These are phyloP conservation scores for Pristiophorus japonicus DNA, from an alignment of 2,113 vertebrate species.

Conservation along the genomic window DNA sequence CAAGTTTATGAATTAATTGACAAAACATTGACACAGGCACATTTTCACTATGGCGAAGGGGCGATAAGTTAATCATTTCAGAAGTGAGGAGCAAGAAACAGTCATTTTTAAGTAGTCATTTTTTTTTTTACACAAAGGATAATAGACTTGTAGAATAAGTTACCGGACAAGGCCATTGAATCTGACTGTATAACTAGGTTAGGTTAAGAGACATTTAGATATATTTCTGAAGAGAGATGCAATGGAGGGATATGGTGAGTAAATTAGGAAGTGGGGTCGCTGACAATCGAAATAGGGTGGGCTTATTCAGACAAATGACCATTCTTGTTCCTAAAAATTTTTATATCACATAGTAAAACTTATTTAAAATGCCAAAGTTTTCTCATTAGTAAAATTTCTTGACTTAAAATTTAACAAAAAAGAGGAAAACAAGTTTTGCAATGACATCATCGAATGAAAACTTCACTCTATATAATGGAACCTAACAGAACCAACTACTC, in stretches of 20 bases:
- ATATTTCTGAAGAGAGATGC: neutral
- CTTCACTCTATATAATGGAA: neutral
- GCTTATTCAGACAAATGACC: neutral
- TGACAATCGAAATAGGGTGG: neutral
- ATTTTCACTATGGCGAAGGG: neutral
- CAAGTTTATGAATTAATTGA: neutral
- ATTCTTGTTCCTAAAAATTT: neutral
- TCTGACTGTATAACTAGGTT: neutral
- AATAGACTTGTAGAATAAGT: neutral
- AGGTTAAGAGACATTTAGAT: neutral
- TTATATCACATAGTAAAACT: neutral
- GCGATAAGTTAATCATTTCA: neutral
- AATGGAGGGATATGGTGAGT: neutral
- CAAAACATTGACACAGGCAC: neutral
- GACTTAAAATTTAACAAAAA: neutral
- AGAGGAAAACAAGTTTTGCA: neutral
- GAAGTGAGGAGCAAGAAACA: neutral
- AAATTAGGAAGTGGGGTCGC: no score
- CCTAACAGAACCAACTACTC: no score
- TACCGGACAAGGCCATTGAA: neutral
- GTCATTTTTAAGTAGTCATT: neutral
- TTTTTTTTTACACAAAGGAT: neutral
- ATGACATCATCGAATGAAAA: neutral
- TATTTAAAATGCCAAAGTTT: neutral
- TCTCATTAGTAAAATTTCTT: neutral